Evolutionary conservation across 1,140 invertebrate species (phyloP), one percentile per base, ranked within the genome.

Genomic region (Leptestheria dahalacensis): DNA sequence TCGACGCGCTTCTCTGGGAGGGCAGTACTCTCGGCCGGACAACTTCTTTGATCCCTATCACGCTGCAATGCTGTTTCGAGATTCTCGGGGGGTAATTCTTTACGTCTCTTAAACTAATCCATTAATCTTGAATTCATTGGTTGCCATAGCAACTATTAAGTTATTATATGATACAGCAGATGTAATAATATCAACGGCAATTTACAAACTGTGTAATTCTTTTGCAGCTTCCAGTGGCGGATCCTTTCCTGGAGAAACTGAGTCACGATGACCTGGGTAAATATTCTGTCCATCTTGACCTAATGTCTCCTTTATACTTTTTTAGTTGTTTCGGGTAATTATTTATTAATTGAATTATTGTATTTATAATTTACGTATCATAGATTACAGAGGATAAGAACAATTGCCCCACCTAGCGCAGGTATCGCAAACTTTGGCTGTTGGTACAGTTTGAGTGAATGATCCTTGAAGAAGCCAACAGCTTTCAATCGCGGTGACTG

Each of bases 201-300:
- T n/a, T n/a, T n/a, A n/a, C 41, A 56, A 20, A 53, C 60, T 68
- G 62, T 66, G 65, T 72, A 72, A 71, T 65, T 62, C 86, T 87
- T 41, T 41, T 41, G 50, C 78, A 91, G 88, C 76, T 91, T 67
- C 88, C 88, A 46, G 84, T 87, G 9, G 86, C 85, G 20, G 87
- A 91, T 75, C 87, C 88, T 23, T 91, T 91, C 73, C 71, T 90
- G 71, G 86, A 90, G 71, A 89, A 89, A 78, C 82, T 89, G 64
- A 86, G 80, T 67, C 76, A 88, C 52, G 84, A 83, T 25, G 86
- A 90, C 77, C 77, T 88, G 67, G 84, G 86, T 90, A 74, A 86
- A 85, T 55, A n/a, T 64, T 48, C 48, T 29, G 20, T 41, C 48
- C 10, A 21, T 21, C 23, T 15, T 59, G 15, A 41, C 6, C 33